Evolutionary conservation across 1,140 invertebrate genomes (phyloP), one percentile per base, ranked within the genome.

Genomic region (Cardiocondyla obscurior): DNA sequence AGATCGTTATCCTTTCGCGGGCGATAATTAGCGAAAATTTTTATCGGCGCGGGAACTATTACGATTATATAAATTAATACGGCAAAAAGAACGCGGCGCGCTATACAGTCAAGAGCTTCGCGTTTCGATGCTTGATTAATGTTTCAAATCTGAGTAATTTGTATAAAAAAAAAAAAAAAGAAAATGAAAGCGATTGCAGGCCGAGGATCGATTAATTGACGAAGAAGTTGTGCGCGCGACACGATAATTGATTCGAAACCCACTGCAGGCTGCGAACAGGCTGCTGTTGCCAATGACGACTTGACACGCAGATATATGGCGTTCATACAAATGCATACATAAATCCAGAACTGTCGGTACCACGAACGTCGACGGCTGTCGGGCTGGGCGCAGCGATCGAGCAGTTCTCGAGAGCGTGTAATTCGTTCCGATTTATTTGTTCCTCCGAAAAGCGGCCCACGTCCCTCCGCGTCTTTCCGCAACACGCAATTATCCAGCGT

Each of bases 291-390:
- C 72, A 76, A 49, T 39, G 46, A 55, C 22, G 28, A 33, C 58
- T 30, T 36, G 58, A 64, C 58, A 76, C 2, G 19, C 44, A 25
- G 73, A 76, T 76, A 76, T 76, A 62, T 62, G 39, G 57, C 19
- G 33, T 33, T 58, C 72, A 62, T 64, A 76, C 14, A 49, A 46
- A 49, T 25, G 58, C 42, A 64, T 36, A n/a, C 30, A 76, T 64
- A 64, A 64, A 76, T 76, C 73, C 25, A 36, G 28, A 49, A 76
- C 73, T 76, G 58, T 64, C 30, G 28, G 44, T 36, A 30, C 19
- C 58, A 64, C 73, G 58, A 25, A 25, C n/a, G 57, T 36, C 72
- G 58, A 51, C 28, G 42, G 8, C 30, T 51, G 57, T 62, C 58
- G 19, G 73, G 5, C 36, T 25, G 49, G 49, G 44, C n/a, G 25